phyloP scores from a whole-genome alignment of 2,113 vertebrate species.

The Oncorhynchus tshawytscha region DNA sequence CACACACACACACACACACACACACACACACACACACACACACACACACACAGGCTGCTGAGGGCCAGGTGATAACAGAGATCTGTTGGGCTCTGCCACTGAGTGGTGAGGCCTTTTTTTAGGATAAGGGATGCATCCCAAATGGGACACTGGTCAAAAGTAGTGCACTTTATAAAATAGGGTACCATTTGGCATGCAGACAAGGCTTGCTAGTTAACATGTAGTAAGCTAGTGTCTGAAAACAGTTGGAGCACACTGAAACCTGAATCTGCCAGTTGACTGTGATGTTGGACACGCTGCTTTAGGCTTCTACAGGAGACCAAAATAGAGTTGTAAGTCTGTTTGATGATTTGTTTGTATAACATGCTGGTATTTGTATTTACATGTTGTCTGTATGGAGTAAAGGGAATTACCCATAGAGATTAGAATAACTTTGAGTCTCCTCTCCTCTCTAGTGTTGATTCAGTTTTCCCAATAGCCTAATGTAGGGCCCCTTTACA shows the following conservation, averaged over 20 bases:
- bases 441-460: background rate
- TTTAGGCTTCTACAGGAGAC: background rate
- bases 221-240: conserved; percentile 8
- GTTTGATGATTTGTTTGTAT: background rate
- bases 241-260: conserved; percentile 16
- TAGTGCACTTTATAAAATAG: no score
- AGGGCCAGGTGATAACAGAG: conserved; percentile 41
- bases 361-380: background rate
- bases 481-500: background rate
- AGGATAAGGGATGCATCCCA: background rate
- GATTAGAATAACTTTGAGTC: background rate
- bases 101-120: conserved; percentile 24
- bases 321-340: background rate
- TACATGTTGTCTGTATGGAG: background rate
- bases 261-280: conserved; percentile 7
- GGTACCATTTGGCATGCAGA: no score
- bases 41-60: conserved; percentile 25
- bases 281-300: conserved; percentile 12
- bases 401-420: no score
- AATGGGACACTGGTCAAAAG: no score
- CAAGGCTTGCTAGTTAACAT: background rate
- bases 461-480: background rate
- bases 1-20: no score
- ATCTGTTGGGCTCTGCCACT: conserved; percentile 20
- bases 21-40: no score